Conservation (phyloP, 2,888 invertebrate species). For the Cactoblastis cactorum region DNA sequence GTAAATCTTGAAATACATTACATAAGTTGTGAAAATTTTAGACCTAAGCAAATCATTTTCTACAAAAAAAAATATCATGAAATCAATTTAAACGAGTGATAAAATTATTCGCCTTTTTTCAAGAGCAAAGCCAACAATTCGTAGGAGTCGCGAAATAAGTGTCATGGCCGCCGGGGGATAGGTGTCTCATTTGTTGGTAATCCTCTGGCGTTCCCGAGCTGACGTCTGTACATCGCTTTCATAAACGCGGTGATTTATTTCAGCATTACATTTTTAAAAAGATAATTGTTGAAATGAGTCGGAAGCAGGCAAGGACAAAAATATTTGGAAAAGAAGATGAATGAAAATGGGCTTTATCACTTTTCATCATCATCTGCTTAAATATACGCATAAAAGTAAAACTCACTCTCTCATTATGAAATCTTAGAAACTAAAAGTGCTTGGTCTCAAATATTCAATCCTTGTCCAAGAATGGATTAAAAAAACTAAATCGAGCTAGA, state of each 20-base stretch:
- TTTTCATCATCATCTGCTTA: no score
- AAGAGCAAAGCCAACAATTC: background rate
- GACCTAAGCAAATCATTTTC: background rate
- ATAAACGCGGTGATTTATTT: background rate
- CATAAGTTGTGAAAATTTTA: background rate
- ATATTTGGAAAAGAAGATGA: no score
- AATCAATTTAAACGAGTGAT: background rate
- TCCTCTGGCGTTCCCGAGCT: background rate
- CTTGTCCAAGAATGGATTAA: no score
- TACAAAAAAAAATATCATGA: background rate
- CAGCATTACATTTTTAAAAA: background rate
- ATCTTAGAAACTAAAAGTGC: no score
- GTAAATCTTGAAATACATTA: background rate
- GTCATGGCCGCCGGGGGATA: constrained; percentile 2
- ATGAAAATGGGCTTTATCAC: no score
- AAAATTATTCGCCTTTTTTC: background rate
- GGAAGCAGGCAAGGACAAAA: no score
- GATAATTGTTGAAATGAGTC: no score
- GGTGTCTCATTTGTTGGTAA: constrained; percentile 6
- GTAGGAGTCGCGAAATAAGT: background rate
- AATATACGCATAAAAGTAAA: no score
- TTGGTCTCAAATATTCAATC: no score
- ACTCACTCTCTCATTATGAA: no score
- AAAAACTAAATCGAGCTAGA: no score
- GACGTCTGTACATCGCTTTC: background rate